Base-by-base conservation (phyloP, 2,797 vertebrate species). In the Scolopax bukidnonensis region DNA sequence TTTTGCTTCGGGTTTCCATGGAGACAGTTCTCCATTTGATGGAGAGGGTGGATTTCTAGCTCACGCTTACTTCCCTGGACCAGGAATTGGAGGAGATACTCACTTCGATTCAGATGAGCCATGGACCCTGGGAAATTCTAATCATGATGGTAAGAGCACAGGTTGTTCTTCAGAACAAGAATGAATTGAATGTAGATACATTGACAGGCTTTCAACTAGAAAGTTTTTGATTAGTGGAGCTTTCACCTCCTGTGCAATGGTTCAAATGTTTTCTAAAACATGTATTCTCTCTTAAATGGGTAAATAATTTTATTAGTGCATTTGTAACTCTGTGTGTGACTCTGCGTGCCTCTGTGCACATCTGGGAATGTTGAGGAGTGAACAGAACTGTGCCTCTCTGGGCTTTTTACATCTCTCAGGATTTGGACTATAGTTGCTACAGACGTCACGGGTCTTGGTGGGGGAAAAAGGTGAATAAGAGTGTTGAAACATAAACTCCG, bases 1-100 rank as follows among this genome's bases (percentile, higher is more conserved):
- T 98, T 99, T 99, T 93, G 99, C 99, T 96, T 99, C 99, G 59
- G 99, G 99, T 97, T 99, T 99, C 98, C 99, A 99, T 69, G 99
- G 99, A 4, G 99, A 99, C 98, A 99, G 99, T 95, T 99, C 99
- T 69, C 99, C 99, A 0, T 99, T 99, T 87, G 99, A 99, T 61
- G 99, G 99, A 18, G 99, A 99, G 96, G 99, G 99, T 75, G 99
- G 99, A 74, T 99, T 99, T 97, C 97, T 99, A 93, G 99, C 99
- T 94, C 99, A 99, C 3, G 99, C 99, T 60, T 99, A 99, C 97
- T 99, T 99, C 86, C 99, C 99, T 25, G 99, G 99, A 63, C 99
- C 99, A 1, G 99, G 99, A 77, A 99, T 99, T 53, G 99, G 99
- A 86, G 99, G 99, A 84, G 99, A 99, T 96, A 99, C 99, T 30